Evolutionary conservation across 2,888 invertebrate species (phyloP).

Genomic region (Dendrolimus pini): DNA sequence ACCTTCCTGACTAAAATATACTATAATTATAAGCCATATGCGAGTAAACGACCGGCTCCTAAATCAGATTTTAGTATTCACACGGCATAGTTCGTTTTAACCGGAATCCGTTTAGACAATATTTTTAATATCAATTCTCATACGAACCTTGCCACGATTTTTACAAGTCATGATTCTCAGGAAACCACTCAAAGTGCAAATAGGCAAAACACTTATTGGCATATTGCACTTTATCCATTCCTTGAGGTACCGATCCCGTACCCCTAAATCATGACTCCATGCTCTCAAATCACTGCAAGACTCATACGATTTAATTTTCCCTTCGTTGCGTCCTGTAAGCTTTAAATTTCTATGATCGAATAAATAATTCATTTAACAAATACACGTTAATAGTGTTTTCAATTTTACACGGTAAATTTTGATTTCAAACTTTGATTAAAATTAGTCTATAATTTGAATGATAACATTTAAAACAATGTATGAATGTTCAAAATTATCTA

Average conservation of each 20-base stretch:
- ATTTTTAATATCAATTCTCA: constrained; percentile 8
- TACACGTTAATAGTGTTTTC: constrained; percentile 6
- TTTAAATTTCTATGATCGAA: constrained; percentile 20
- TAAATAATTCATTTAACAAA: constrained; percentile 47
- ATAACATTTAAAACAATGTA: too few species aligned
- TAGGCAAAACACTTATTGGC: constrained; percentile 47
- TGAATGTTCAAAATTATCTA: background rate
- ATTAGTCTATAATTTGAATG: background rate
- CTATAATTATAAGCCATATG: too few species aligned
- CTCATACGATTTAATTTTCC: constrained; percentile 68
- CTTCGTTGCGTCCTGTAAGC: constrained; percentile 64
- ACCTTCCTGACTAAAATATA: too few species aligned
- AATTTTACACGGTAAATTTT: background rate
- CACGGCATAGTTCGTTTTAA: too few species aligned
- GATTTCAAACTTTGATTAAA: background rate
- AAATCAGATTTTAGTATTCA: too few species aligned
- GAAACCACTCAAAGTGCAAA: constrained; percentile 31
- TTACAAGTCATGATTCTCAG: constrained; percentile 45
- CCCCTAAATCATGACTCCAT: constrained; percentile 66
- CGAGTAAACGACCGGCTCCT: too few species aligned
- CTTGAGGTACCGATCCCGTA: constrained; percentile 44
- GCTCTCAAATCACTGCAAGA: constrained; percentile 73
- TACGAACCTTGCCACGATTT: constrained; percentile 41
- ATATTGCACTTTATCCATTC: constrained; percentile 65
- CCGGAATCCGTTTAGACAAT: too few species aligned